Evolutionary conservation across 2,888 invertebrate genomes (phyloP), one percentile per base, ranked within the genome.

Genomic region (Aphrophora alni): DNA sequence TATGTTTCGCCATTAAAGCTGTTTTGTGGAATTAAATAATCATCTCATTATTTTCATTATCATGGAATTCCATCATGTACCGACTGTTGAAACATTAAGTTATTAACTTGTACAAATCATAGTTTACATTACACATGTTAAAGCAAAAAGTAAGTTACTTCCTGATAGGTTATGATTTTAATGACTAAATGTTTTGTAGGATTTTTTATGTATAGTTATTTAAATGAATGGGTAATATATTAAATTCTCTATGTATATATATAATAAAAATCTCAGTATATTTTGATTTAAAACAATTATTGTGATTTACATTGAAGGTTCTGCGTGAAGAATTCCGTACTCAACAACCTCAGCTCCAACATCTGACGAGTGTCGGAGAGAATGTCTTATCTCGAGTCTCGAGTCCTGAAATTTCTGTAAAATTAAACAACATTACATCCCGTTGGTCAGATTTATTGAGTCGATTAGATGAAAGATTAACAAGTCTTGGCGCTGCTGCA

Each of bases 321-420:
- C 90, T 99, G 74, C 93, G 98, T 82, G 98, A 98, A 88, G 98
- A 99, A 89, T 95, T 98, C 91, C 92, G 96, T 82, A 93, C 95
- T 0, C 98, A 98, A 88, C 96, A 98, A 87, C 97, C 97, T 0
- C 95, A 97, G 85, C 89, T 98, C 82, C 93, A 95, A 82, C 95
- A 97, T 87, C 90, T 98, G 84, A 93, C 96, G 84, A 93, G 95
- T 84, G 92, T 96, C 38, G 96, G 95, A 0, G 93, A 93, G 72
- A 92, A 93, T 21, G 93, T 97, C 0, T 89, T 97, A 74, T 82
- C 88, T 90, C 26, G 88, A 92, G 75, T 90, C 91, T 82, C 84
- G n/a, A 84, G 84, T 81, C 88, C 90, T 0, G 91, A 92, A 82
- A 91, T 97, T 51, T 90, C 92, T 79, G 91, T 91, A 82, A 96